Conservation (phyloP, 2,888 invertebrate genomes). For the Orthosia gracilis region DNA sequence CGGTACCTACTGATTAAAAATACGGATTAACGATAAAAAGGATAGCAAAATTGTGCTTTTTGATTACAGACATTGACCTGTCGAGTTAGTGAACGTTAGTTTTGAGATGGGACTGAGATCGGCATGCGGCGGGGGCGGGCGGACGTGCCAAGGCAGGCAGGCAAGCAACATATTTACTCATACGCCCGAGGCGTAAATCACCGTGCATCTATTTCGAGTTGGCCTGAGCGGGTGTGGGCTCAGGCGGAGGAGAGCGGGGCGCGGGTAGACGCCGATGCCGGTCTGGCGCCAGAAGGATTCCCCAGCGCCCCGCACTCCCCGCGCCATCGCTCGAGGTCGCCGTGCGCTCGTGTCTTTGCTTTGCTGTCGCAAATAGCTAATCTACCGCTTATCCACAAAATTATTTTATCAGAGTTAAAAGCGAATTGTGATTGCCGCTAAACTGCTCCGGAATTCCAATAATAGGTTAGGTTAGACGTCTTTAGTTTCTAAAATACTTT, state of each 20-base stretch:
- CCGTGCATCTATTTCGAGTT: conserved; percentile 90
- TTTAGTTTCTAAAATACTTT: neutral
- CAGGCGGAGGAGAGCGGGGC: conserved; percentile 76
- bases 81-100: conserved; percentile 67
- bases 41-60: conserved; percentile 39
- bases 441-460: conserved; percentile 10
- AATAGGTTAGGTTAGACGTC: conserved; percentile 1
- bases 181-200: conserved; percentile 90
- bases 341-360: conserved; percentile 76
- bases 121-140: conserved; percentile 85
- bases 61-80: conserved; percentile 38
- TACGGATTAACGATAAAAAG: conserved; percentile 9
- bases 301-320: conserved; percentile 87
- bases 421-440: neutral
- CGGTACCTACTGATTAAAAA: conserved; percentile 29
- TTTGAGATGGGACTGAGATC: conserved; percentile 76
- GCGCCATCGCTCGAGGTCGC: conserved; percentile 78
- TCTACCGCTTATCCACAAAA: conserved; percentile 68
- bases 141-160: conserved; percentile 90
- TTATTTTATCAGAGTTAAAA: conserved; percentile 38
- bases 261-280: conserved; percentile 89
- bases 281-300: conserved; percentile 92
- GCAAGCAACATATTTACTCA: conserved; percentile 89
- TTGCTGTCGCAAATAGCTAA: conserved; percentile 73
- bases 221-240: conserved; percentile 81